These are phyloP conservation scores for Pycnomerus fuliginosus DNA, from an alignment of 2,888 invertebrate genomes.

Conservation along the genomic window DNA sequence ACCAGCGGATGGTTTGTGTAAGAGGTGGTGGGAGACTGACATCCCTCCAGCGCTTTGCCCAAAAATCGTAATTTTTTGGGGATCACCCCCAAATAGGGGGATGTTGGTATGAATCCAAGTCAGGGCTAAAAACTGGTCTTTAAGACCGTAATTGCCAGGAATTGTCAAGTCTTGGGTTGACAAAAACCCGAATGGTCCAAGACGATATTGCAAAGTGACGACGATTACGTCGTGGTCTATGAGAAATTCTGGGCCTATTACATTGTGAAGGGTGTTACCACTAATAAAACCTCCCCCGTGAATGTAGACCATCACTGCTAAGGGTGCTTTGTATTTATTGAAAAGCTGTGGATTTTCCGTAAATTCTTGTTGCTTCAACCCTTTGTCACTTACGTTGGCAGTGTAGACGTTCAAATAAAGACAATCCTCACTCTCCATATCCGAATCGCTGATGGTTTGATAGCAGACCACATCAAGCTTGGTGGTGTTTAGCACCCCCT, in stretches of 20 bases:
- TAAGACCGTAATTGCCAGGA: slow-evolving; percentile 36
- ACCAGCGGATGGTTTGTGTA: slow-evolving; percentile 4
- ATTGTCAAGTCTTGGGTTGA: slow-evolving; percentile 31
- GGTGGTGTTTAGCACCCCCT: slow-evolving; percentile 32
- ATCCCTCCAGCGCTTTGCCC: slow-evolving; percentile 36
- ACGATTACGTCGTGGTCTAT: slow-evolving; percentile 38
- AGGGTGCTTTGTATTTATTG: slow-evolving; percentile 21
- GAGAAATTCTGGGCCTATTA: too few species aligned
- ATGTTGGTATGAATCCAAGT: slow-evolving; percentile 35
- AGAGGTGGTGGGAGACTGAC: slow-evolving; percentile 29
- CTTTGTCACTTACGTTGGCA: slow-evolving; percentile 26
- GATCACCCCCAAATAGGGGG: slow-evolving; percentile 35
- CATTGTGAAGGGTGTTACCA: too few species aligned
- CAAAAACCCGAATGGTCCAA: slow-evolving; percentile 37
- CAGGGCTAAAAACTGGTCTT: slow-evolving; percentile 35
- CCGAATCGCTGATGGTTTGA: slow-evolving; percentile 20
- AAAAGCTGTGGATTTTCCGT: too few species aligned
- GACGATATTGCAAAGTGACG: slow-evolving; percentile 35
- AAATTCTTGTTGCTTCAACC: background rate
- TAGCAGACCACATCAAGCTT: slow-evolving; percentile 30
- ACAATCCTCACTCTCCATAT: slow-evolving; percentile 33
- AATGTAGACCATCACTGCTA: slow-evolving; percentile 49
- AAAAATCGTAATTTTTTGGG: slow-evolving; percentile 31
- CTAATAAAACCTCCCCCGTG: slow-evolving; percentile 51
- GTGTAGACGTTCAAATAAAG: slow-evolving; percentile 35